phyloP scores from a whole-genome alignment of 2,888 invertebrate species.

The Erynnis tages region DNA sequence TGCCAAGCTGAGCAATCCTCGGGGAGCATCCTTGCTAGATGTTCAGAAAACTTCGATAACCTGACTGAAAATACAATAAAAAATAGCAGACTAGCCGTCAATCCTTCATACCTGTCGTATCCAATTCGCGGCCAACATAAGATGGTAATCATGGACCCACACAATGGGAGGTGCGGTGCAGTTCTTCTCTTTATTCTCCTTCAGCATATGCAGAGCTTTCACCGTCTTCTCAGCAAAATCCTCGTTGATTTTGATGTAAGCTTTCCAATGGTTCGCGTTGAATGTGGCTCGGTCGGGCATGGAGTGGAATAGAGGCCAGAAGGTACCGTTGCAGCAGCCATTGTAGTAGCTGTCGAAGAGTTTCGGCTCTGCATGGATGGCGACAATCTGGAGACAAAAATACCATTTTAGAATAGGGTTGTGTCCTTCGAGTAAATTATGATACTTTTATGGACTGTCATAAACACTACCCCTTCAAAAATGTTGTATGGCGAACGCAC shows the following conservation, averaged over 20 bases:
- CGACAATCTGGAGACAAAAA: slow-evolving; percentile 87
- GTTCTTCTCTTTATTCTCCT: slow-evolving; percentile 69
- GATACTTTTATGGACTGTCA: no score
- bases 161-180: slow-evolving; percentile 85
- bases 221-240: slow-evolving; percentile 91
- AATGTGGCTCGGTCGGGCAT: slow-evolving; percentile 95
- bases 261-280: slow-evolving; percentile 90
- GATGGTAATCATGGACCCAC: slow-evolving; percentile 97
- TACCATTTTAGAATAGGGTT: no score
- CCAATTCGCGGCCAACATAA: slow-evolving; percentile 96
- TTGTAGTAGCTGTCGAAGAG: slow-evolving; percentile 94
- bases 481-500: no score
- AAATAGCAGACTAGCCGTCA: no score
- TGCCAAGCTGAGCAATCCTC: no score
- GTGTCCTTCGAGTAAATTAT: no score
- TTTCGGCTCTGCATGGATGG: slow-evolving; percentile 88
- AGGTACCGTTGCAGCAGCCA: slow-evolving; percentile 95
- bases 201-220: slow-evolving; percentile 82
- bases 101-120: slow-evolving; percentile 88
- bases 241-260: slow-evolving; percentile 90
- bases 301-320: slow-evolving; percentile 96
- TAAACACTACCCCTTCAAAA: no score
- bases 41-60: no score
- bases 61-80: no score
- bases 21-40: no score